Conservation (phyloP, 2,113 vertebrate species). For the Rhea americana region DNA sequence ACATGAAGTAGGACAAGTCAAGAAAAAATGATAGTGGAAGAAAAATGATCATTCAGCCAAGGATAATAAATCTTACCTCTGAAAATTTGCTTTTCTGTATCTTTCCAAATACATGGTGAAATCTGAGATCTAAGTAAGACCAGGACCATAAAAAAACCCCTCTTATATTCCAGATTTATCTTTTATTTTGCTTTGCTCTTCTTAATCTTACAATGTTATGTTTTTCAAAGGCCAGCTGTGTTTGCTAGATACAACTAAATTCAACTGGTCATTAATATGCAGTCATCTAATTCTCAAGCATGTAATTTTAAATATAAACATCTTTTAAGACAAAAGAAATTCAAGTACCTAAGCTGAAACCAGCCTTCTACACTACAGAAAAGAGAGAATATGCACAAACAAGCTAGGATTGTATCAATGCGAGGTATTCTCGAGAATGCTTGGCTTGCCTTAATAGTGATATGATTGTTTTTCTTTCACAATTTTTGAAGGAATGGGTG, state of each 20-base stretch:
- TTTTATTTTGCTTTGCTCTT: neutral
- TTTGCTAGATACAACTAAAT: neutral
- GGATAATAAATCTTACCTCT: neutral
- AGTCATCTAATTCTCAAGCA: neutral
- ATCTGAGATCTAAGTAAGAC: neutral
- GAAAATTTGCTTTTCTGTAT: neutral
- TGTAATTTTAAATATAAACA: neutral
- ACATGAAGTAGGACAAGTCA: neutral
- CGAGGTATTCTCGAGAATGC: neutral
- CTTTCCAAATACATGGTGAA: neutral
- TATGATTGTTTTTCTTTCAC: neutral
- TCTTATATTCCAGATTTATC: neutral
- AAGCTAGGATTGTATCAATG: neutral
- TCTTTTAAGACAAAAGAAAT: neutral
- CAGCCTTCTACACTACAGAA: neutral
- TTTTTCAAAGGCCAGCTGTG: neutral
- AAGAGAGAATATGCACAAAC: neutral
- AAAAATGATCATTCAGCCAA: slow-evolving; percentile 11
- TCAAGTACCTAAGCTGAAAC: neutral
- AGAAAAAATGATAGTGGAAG: neutral
- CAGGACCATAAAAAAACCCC: neutral
- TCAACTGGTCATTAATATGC: neutral
- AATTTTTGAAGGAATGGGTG: neutral
- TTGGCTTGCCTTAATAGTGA: neutral
- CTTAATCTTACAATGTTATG: neutral